Conservation (phyloP, 2,888 invertebrate genomes). For the Liodrosophila aerea region DNA sequence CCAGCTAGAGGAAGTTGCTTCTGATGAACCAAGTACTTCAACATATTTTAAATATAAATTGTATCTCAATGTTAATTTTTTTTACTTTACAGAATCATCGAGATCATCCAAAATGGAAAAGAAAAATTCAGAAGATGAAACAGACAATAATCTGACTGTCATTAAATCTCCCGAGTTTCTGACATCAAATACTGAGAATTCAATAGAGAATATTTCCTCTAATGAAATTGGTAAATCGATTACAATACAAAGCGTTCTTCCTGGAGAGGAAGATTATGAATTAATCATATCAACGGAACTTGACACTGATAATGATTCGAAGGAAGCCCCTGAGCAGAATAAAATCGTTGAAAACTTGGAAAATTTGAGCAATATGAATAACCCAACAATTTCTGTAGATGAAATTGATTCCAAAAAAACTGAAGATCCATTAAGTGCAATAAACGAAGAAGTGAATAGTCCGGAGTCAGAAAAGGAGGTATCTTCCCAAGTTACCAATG, state of each 20-base stretch:
- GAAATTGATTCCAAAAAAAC: too few species aligned
- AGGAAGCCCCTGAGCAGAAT: too few species aligned
- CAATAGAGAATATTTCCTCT: not conserved
- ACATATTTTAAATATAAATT: too few species aligned
- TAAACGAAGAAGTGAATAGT: too few species aligned
- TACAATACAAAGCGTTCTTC: constrained; percentile 25
- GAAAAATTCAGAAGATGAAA: not conserved
- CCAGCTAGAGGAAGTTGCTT: not conserved
- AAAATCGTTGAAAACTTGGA: too few species aligned
- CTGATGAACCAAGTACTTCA: constrained; percentile 4
- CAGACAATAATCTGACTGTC: not conserved
- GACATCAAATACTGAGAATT: not conserved
- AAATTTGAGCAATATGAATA: too few species aligned
- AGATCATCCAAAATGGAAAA: not conserved
- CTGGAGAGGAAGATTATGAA: constrained; percentile 30
- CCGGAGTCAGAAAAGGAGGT: too few species aligned
- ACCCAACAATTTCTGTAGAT: too few species aligned
- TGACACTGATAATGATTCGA: not conserved
- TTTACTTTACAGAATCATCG: constrained; percentile 16
- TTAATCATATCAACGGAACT: constrained; percentile 1
- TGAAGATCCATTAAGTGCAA: too few species aligned
- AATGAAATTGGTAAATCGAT: constrained; percentile 19
- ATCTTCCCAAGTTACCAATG: too few species aligned
- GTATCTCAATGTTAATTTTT: too few species aligned
- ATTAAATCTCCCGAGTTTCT: not conserved